Percentiles rank a stretch among this genome's conserved stretches.
Conservation (phyloP, 2,797 vertebrate species). For the Fistularia commersonii region DNA sequence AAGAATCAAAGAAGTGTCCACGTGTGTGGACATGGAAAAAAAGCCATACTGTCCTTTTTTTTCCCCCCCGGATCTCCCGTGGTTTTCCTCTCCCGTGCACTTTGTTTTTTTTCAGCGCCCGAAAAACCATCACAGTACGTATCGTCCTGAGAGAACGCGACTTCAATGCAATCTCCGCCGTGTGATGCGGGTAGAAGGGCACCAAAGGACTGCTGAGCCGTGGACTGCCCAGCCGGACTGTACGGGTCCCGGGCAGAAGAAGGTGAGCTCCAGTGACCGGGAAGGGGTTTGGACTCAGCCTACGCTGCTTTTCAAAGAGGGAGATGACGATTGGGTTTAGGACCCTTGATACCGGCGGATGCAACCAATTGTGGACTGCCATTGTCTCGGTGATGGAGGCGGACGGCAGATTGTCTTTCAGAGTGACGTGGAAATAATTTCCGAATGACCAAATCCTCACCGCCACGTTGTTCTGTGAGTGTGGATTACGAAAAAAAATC, state of each 20-base stretch:
- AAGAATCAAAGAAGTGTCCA: constrained; percentile 54
- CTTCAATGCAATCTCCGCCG: too few relatives aligned
- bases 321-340: neutral
- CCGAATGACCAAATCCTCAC: constrained; percentile 13
- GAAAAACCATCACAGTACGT: too few relatives aligned
- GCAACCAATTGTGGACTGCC: constrained; percentile 3
- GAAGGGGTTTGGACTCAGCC: constrained; percentile 17
- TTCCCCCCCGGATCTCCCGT: too few relatives aligned
- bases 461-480: constrained; percentile 38
- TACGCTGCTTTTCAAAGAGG: neutral
- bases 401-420: constrained; percentile 1
- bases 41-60: constrained; percentile 64
- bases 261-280: constrained; percentile 1
- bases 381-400: constrained; percentile 7
- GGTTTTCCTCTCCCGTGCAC: too few relatives aligned
- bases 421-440: constrained; percentile 6
- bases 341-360: constrained; percentile 4
- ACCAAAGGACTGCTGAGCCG: constrained; percentile 41
- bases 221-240: constrained; percentile 10
- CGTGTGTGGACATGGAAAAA: constrained; percentile 43
- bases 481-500: constrained; percentile 28
- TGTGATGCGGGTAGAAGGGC: too few relatives aligned
- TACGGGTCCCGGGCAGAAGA: constrained; percentile 2
- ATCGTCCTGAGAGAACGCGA: too few relatives aligned
- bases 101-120: constrained; percentile 25